Conservation (phyloP, 2,888 invertebrate species). For the Pseudeuparius sepicola region DNA sequence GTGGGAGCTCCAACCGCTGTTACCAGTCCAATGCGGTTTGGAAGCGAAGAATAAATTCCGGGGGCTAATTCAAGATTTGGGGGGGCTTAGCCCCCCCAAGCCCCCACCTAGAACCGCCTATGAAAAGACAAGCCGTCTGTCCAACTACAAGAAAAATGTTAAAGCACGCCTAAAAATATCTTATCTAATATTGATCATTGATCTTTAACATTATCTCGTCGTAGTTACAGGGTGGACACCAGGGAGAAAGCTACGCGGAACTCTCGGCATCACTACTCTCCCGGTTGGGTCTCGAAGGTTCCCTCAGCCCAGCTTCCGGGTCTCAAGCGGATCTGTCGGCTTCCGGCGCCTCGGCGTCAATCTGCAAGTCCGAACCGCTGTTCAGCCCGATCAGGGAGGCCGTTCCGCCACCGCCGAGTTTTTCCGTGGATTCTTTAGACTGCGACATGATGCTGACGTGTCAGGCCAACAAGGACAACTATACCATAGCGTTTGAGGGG, state of each 20-base stretch:
- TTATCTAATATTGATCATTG: too few relatives aligned
- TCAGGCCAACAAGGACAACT: conserved; percentile 88
- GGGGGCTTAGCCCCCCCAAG: too few relatives aligned
- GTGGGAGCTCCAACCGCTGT: too few relatives aligned
- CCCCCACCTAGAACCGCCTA: too few relatives aligned
- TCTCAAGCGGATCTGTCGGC: conserved; percentile 62
- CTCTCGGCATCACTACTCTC: conserved; percentile 73
- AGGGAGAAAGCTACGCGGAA: conserved; percentile 75
- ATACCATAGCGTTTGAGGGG: conserved; percentile 90
- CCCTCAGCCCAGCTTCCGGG: conserved; percentile 64
- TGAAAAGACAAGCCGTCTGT: too few relatives aligned
- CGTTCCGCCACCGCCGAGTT: conserved; percentile 62
- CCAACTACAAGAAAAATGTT: too few relatives aligned
- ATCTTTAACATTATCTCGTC: too few relatives aligned
- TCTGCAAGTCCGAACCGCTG: conserved; percentile 83
- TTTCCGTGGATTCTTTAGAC: conserved; percentile 86
- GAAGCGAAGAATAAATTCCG: too few relatives aligned
- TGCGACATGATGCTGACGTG: conserved; percentile 86
- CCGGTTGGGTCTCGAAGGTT: conserved; percentile 68
- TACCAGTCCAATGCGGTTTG: too few relatives aligned
- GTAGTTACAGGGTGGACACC: conserved; percentile 65
- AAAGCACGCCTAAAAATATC: too few relatives aligned
- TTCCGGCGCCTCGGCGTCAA: conserved; percentile 74
- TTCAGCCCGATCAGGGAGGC: conserved; percentile 86
- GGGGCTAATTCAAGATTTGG: too few relatives aligned